Base-by-base conservation (phyloP, 2,113 vertebrate species). In the Microtus richardsoni region DNA sequence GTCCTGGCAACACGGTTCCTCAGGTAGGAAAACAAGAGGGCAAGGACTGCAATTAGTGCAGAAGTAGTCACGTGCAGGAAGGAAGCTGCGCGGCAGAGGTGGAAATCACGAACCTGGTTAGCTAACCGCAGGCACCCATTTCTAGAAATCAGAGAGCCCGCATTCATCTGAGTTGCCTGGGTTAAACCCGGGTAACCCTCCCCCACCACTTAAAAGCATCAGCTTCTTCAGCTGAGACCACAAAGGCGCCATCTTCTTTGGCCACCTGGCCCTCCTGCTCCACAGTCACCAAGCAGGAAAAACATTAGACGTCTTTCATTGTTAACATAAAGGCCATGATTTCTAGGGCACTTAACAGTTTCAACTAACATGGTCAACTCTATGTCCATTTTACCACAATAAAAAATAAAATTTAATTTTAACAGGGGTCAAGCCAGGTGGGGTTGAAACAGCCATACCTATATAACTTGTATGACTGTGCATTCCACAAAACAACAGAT, bases 401-500 rank as follows among this genome's bases (percentile, higher is more conserved):
- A 58, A 74, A 89, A 66, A 70, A 17, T 87, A 74, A 95, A 85
- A 44, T 58, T 95, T 93, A 75, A 89, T 11, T 49, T 52, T 90
- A 90, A 86, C 12, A 75, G 30, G 26, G 71, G 13, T 91, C 68
- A 87, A 93, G 92, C 71, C 1, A 1, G 62, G 74, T 88, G 89
- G 3, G 8, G 68, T 47, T 70, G 91, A 86, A 95, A 74, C 39
- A 73, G 17, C 39, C 95, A 52, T 97, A 99, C 99, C 98, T 99
- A 97, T 78, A 91, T 11, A 98, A 97, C 21, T 98, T 98, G 96
- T 98, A 97, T 0, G 99, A 98, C 11, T 97, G 98, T 28, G 98
- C 78, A 89, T 99, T 98, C 99, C 99, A 99, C 19, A 99, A 98
- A 6, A 98, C 99, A 12, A 99, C 77, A 0, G 98, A 98, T 44